These are phyloP conservation scores for Dryomyza anilis DNA, from an alignment of 2,888 invertebrate genomes.

Conservation along the genomic window DNA sequence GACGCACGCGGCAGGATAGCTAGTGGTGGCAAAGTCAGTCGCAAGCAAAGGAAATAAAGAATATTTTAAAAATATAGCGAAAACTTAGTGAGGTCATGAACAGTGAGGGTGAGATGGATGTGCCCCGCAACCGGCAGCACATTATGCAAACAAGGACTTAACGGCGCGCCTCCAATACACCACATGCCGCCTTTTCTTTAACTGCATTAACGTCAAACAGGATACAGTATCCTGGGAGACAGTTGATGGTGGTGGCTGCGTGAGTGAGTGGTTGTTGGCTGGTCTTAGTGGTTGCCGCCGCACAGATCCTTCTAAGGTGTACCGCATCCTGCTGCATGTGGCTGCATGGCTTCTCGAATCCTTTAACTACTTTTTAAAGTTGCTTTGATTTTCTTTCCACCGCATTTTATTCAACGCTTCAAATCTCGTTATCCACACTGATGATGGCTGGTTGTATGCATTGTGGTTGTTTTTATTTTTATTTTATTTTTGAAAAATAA, in stretches of 20 bases:
- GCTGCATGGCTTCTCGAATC: constrained; percentile 10
- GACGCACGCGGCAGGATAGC: not conserved
- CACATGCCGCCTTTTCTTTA: too few relatives aligned
- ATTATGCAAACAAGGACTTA: not conserved
- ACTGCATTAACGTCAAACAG: too few relatives aligned
- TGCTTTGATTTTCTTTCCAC: not conserved
- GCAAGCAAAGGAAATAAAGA: not conserved
- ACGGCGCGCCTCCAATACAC: too few relatives aligned
- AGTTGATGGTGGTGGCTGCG: not conserved
- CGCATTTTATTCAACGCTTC: not conserved
- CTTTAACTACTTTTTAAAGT: constrained; percentile 10
- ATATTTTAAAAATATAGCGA: not conserved
- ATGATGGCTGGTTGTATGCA: constrained; percentile 1
- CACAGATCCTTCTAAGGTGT: not conserved
- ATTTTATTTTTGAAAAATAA: too few relatives aligned
- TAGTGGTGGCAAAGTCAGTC: not conserved
- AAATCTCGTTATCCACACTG: constrained; percentile 6
- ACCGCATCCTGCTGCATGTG: not conserved
- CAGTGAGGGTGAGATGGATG: not conserved
- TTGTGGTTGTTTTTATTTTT: not conserved
- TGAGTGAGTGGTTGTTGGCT: not conserved
- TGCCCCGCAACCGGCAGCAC: too few relatives aligned
- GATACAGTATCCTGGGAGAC: too few relatives aligned
- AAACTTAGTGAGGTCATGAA: not conserved
- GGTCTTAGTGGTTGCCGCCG: not conserved